Base-by-base conservation (phyloP, 2,888 invertebrate genomes). In the Cylindroiulus punctatus region DNA sequence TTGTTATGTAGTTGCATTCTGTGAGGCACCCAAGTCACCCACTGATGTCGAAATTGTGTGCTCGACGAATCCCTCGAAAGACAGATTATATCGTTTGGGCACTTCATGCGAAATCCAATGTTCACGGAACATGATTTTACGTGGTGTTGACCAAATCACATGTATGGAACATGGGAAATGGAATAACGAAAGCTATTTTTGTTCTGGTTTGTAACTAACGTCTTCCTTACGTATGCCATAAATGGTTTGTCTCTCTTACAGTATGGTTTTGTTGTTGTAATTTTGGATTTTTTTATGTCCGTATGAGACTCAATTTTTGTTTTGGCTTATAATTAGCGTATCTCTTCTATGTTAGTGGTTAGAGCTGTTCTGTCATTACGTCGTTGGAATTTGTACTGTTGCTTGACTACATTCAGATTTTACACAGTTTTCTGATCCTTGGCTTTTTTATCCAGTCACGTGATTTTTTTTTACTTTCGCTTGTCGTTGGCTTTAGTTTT, bases 111-210 rank as follows among this genome's bases (percentile, higher is more conserved):
- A 91, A 88, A 89, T 92, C 87, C 91, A 91, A 90, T 93, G 93
- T 89, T 91, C 91, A 86, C 90, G 91, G 88, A 94, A 93, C 10
- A 94, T 91, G 89, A 92, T 91, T 88, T 89, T 94, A 32, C 90
- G 91, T 84, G 94, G 94, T 42, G 91, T 92, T 14, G 90, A 92
- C 36, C 90, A 91, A 40, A 91, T 92, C 85, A 91, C 90, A 87
- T 94, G 94, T 88, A 92, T 91, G 86, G 89, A 90, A 22, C 90
- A 91, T 4, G 93, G 92, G 81, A 91, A 91, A 82, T 92, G 93
- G 91, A 92, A 92, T 90, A 65, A n/a, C 57, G 26, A 32, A 32
- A 36, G 30, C 36, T 76, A 85, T 65, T 30, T 26, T 14, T 85
- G 85, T 36, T 26, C 36, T 32, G 65, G 85, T 57, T 52, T 52